Percentiles rank a stretch among this genome's conserved stretches.
These are phyloP conservation scores for Chymomyza procnemis DNA, from an alignment of 2,888 invertebrate species.

Conservation along the genomic window DNA sequence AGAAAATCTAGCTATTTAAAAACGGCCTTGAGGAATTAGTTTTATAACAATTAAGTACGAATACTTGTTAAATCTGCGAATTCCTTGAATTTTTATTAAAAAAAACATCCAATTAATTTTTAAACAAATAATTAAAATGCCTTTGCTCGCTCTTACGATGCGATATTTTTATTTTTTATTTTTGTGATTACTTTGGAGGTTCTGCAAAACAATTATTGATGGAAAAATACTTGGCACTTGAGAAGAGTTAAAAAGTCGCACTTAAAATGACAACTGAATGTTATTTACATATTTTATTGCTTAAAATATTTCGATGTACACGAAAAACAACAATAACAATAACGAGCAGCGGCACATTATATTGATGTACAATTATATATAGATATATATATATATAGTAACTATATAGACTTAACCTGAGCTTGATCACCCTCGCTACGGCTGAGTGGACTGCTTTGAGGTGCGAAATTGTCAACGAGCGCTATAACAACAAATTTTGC, in stretches of 20 bases:
- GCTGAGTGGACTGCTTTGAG: conserved; percentile 19
- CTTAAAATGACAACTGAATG: not conserved
- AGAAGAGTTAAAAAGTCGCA: not conserved
- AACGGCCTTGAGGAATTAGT: too few species aligned
- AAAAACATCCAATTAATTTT: not conserved
- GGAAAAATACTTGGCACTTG: not conserved
- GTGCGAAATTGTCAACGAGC: conserved; percentile 68
- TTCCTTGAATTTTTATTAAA: not conserved
- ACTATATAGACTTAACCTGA: not conserved
- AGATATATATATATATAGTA: not conserved
- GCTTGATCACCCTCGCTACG: not conserved
- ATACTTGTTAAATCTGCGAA: too few species aligned
- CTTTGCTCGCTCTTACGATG: not conserved
- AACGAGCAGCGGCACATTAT: not conserved
- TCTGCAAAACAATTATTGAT: not conserved
- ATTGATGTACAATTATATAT: not conserved
- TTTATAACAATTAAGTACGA: too few species aligned
- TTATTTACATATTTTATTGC: not conserved
- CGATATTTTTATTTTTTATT: too few species aligned
- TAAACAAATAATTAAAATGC: not conserved
- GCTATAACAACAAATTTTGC: conserved; percentile 55
- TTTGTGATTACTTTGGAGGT: not conserved
- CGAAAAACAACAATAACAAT: not conserved
- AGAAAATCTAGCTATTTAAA: too few species aligned
- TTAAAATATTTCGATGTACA: not conserved